Evolutionary conservation across 2,888 invertebrate species (phyloP).

Genomic region (Agapostemon virescens): DNA sequence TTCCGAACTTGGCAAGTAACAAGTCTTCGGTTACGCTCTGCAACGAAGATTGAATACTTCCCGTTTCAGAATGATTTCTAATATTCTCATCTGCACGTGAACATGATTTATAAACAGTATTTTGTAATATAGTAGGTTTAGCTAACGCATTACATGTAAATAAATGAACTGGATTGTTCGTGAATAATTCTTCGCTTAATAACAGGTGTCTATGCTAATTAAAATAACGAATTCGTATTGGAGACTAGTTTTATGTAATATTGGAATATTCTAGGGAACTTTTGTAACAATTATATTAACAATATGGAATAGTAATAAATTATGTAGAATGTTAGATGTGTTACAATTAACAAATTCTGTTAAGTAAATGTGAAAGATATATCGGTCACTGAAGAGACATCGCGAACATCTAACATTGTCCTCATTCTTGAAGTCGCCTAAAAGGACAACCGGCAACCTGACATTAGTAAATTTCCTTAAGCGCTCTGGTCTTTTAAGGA

Average conservation of each 20-base stretch:
- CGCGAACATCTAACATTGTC: conserved; percentile 3
- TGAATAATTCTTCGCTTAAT: not conserved
- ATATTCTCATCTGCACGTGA: not conserved
- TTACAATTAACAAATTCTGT: not conserved
- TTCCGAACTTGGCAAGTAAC: not conserved
- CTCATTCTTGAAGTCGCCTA: not conserved
- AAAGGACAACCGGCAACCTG: conserved; percentile 12
- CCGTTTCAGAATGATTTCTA: not conserved
- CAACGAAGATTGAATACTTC: conserved; percentile 16
- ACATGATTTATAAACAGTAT: not conserved
- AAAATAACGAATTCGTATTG: not conserved
- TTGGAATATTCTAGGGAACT: too few species aligned
- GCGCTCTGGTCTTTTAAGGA: conserved; percentile 27
- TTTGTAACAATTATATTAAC: not conserved
- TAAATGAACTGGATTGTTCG: not conserved
- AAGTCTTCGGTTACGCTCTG: not conserved
- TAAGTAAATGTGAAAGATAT: not conserved
- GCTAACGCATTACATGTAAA: not conserved
- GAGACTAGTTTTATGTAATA: not conserved
- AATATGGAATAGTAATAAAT: not conserved
- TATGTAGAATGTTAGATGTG: not conserved
- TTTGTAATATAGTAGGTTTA: not conserved
- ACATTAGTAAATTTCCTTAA: conserved; percentile 23
- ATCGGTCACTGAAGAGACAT: not conserved
- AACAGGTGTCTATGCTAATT: not conserved